Percentiles rank a stretch among this genome's conserved stretches.
Evolutionary conservation across 23 tunicate species (phyloP).

Genomic region (Ciona savignyi): DNA sequence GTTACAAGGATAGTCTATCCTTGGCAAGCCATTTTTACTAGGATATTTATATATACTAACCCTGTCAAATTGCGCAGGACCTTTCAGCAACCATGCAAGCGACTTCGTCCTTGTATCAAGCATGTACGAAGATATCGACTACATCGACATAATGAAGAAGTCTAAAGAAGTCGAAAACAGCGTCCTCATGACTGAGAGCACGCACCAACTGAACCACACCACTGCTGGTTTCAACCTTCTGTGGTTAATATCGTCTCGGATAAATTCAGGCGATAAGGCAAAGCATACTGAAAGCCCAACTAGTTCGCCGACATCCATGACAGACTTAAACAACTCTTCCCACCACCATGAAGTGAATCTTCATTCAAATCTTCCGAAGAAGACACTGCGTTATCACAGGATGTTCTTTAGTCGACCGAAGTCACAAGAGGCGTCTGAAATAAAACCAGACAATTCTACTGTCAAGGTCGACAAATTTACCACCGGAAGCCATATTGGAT

Average conservation of each 20-base stretch:
- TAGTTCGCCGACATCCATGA: neutral
- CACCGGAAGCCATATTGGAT: conserved; percentile 54
- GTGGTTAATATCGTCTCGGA: conserved; percentile 78
- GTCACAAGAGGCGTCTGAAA: neutral
- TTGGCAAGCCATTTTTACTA: too few species aligned
- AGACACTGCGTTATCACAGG: conserved; percentile 34
- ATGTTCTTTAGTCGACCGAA: neutral
- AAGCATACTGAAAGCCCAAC: neutral
- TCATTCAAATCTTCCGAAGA: conserved; percentile 38
- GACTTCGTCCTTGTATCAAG: neutral
- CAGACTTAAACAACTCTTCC: too few species aligned
- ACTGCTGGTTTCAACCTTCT: conserved; percentile 72
- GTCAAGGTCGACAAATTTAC: conserved; percentile 25
- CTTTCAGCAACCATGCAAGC: neutral
- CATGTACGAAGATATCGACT: neutral
- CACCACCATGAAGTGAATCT: conserved; percentile 38
- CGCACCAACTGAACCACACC: neutral
- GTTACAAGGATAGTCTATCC: too few species aligned
- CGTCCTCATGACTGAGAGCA: neutral
- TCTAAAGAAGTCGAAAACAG: neutral
- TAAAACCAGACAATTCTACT: neutral
- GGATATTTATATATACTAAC: too few species aligned
- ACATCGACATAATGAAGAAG: neutral
- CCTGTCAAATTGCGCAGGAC: too few species aligned
- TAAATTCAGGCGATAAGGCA: conserved; percentile 2